Evolutionary conservation across 1,140 invertebrate species (phyloP), one percentile per base, ranked within the genome.

Genomic region (Sipha flava): DNA sequence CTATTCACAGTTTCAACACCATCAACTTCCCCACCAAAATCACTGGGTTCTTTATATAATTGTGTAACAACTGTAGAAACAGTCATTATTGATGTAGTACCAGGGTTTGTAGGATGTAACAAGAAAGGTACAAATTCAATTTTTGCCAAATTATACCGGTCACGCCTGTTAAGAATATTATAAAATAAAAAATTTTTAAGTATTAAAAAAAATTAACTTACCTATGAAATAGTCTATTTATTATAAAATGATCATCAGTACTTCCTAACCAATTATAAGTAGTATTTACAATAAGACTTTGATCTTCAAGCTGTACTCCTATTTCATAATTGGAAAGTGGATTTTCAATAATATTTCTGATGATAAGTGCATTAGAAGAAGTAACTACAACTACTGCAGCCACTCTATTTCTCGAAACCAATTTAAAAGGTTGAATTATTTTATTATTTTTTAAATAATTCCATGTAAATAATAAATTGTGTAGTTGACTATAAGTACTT

Each of bases 201-300:
- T 52, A 21, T 40, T 23, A 47, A 49, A 9, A 66, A 26, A 34
- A 47, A 16, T 43, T 59, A 70, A 31, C 84, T 82, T 87, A 90
- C 84, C 90, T 89, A 84, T 96, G 93, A 85, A 97, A 97, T 9
- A 97, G 85, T 84, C 93, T 87, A 29, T 91, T 88, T 83, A 93
- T 95, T 79, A 97, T 92, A 83, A 89, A 88, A 62, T 89, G 88
- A 84, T 95, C 94, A 81, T 92, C 89, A 1, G 88, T 88, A 82
- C 88, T 91, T 18, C 96, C 95, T 81, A 98, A 89, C 93, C 95
- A 99, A 84, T 99, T 99, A 83, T 90, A 93, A 5, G 94, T 94
- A 81, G 95, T 97, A 85, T 98, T 95, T 10, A 99, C 93, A n/a
- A 90, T 87, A 86, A 94, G 92, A 82, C 95, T 96, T 84, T 98